Evolutionary conservation across 2,797 vertebrate genomes (phyloP).

Genomic region (Botia almorhae): DNA sequence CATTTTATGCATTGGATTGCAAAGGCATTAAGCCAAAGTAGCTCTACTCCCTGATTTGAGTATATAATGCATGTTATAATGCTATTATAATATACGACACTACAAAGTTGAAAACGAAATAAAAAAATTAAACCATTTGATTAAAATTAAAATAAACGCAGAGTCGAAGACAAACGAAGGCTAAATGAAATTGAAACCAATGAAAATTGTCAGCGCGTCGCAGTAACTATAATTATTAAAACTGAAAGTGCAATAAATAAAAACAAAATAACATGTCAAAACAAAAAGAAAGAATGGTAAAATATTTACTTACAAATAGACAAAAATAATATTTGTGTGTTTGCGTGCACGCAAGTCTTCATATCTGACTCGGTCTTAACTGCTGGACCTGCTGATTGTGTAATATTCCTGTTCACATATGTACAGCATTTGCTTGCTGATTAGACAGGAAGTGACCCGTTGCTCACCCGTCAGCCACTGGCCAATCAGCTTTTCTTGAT

Average conservation of each 20-base stretch:
- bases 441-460: conserved; percentile 7
- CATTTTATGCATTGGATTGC: not conserved
- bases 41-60: not conserved
- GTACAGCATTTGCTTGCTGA: not conserved
- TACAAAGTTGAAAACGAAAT: not conserved
- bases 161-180: not conserved
- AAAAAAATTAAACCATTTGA: not conserved
- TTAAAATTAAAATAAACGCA: too few relatives aligned
- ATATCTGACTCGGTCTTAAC: not conserved
- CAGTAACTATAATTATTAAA: not conserved
- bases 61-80: too few relatives aligned
- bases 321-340: not conserved
- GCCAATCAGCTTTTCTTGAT: conserved; percentile 6
- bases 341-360: not conserved
- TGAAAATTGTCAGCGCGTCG: not conserved
- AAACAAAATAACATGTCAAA: not conserved
- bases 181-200: not conserved
- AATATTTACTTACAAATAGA: not conserved
- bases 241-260: not conserved
- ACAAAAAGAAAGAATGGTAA: not conserved
- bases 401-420: not conserved
- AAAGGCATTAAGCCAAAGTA: not conserved
- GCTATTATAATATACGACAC: not conserved
- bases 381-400: not conserved
- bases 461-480: not conserved